These are phyloP conservation scores for Steinernema scapterisci DNA, from an alignment of 2,888 invertebrate genomes.

Conservation along the genomic window DNA sequence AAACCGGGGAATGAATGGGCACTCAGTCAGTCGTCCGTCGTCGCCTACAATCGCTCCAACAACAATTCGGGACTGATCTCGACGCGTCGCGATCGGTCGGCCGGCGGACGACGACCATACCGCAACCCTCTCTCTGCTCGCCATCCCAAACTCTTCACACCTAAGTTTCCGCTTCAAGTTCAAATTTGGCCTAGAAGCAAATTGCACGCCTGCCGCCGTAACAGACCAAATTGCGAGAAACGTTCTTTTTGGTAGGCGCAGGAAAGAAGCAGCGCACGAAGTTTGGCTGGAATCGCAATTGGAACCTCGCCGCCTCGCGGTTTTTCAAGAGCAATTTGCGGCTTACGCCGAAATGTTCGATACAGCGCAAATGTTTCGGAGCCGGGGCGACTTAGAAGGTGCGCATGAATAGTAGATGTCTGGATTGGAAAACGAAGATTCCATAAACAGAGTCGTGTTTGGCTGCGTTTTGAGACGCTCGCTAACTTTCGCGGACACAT, in stretches of 20 bases:
- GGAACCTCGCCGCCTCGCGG: slow-evolving; percentile 12
- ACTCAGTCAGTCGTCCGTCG: not conserved
- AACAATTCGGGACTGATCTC: not conserved
- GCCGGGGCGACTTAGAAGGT: not conserved
- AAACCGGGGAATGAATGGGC: not conserved
- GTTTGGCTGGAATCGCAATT: not conserved
- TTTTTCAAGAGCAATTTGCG: slow-evolving; percentile 27
- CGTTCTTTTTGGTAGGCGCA: not conserved
- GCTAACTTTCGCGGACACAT: no score
- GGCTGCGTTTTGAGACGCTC: no score
- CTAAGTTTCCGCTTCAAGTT: no score
- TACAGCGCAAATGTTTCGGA: slow-evolving; percentile 10
- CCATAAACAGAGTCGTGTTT: no score
- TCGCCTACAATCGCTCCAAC: not conserved
- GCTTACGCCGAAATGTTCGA: slow-evolving; percentile 18
- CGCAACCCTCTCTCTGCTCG: no score
- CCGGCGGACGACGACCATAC: no score
- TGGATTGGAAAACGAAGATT: not conserved
- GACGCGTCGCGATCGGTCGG: not conserved
- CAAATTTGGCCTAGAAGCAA: no score
- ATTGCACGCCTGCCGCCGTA: not conserved
- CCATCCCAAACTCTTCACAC: no score
- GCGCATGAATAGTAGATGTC: not conserved
- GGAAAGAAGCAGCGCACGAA: not conserved
- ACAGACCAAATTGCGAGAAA: not conserved